Conservation (phyloP, 1,140 invertebrate genomes). For the Bombus huntii region DNA sequence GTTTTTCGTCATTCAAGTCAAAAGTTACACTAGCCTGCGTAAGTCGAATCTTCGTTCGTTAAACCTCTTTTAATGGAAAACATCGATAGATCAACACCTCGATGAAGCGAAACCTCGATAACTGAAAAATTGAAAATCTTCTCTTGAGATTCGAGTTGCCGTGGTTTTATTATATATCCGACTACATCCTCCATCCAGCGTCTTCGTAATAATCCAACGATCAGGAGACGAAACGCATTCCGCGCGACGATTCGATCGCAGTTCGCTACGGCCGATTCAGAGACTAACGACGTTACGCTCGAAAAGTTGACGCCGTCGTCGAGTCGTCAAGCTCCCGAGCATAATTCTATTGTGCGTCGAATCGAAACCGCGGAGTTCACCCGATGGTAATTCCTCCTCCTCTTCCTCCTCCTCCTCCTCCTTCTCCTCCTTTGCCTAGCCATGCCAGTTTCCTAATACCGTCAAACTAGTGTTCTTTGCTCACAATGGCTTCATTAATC, state of each 20-base stretch:
- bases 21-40: too few species aligned
- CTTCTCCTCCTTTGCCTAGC: neutral
- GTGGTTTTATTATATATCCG: too few species aligned
- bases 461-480: constrained; percentile 30
- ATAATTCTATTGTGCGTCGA: constrained; percentile 22
- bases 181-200: neutral
- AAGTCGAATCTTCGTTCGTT: too few species aligned
- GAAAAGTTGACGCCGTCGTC: constrained; percentile 16
- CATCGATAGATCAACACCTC: too few species aligned
- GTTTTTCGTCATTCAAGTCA: too few species aligned
- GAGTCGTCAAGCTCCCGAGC: neutral
- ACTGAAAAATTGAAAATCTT: too few species aligned
- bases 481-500: constrained; percentile 51
- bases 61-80: too few species aligned
- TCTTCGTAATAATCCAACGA: neutral
- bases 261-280: neutral
- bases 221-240: neutral
- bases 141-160: too few species aligned
- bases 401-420: too few species aligned
- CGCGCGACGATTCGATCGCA: neutral
- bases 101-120: too few species aligned
- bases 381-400: constrained; percentile 12
- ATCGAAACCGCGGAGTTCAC: constrained; percentile 4
- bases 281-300: neutral
- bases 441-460: constrained; percentile 27